Base-by-base conservation (phyloP, 2,888 invertebrate genomes). In the Gonocerus acuteangulatus region DNA sequence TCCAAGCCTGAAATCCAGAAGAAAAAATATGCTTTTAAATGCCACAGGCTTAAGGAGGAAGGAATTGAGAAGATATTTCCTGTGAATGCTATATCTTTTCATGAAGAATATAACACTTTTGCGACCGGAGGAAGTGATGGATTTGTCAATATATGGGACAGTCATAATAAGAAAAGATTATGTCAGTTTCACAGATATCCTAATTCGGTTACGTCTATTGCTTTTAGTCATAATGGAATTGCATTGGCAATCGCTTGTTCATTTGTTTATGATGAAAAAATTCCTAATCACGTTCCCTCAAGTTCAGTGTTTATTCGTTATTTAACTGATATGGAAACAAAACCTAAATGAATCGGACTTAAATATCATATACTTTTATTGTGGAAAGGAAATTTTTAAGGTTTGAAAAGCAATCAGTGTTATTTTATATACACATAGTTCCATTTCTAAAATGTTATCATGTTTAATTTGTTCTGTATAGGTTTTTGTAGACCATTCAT, bases 71-170 rank as follows among this genome's bases (percentile, higher is more conserved):
- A 89, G 70, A 95, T 99, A 70, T 96, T 92, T 76, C 97, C 99
- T 2, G 96, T 99, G 0, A 99, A 99, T 76, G 94, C 39, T 69
- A 70, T 51, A 69, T 91, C 95, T 72, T 99, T 99, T 76, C 99
- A 99, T 75, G 89, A 88, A 2, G 82, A 87, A 9, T 92, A 96
- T 77, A 95, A 95, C 73, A 99, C 99, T 1, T 99, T 99, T 76
- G 99, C 99, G 0, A 97, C 97, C 0, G 99, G 84, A 62, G 97
- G 97, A 2, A 95, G 95, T 0, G 99, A 99, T 75, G 95, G 95
- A 42, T 94, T 89, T 69, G 97, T 99, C 18, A 97, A 99, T 74
- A 93, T 99, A 69, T 99, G 99, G 99, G 99, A 99, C 73, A 97
- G 97, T 0, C 95, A 95, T 74, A 97, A 99, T 76, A 96, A 99